These are phyloP conservation scores for Arenaria interpres DNA, from an alignment of 2,113 vertebrate genomes.

Conservation along the genomic window DNA sequence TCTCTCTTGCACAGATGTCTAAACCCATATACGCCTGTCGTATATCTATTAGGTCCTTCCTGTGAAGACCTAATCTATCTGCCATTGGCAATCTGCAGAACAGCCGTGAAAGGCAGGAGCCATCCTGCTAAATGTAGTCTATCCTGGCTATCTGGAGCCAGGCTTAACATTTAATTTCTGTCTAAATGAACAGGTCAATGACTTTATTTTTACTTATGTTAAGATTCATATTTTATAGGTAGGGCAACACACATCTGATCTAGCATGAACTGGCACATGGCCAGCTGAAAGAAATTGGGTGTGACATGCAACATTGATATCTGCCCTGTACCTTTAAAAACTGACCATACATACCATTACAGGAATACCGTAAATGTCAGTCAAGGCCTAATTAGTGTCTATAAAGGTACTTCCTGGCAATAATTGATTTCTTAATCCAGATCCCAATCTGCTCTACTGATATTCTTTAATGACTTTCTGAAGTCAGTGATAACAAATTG, in stretches of 20 bases:
- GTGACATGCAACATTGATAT: background rate
- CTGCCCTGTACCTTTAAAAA: constrained; percentile 41
- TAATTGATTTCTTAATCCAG: constrained; percentile 57
- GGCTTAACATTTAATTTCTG: background rate
- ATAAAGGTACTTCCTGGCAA: constrained; percentile 42
- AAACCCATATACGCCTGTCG: background rate
- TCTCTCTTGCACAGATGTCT: background rate
- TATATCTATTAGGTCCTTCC: background rate
- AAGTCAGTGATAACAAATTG: constrained; percentile 57
- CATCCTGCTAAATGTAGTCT: background rate
- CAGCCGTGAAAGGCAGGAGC: background rate
- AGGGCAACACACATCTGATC: background rate
- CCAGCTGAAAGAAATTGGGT: background rate
- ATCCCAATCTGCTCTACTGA: constrained; percentile 28
- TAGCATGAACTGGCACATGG: background rate
- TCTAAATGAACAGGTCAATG: background rate
- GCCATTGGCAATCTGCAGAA: background rate
- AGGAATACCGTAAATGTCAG: constrained; percentile 28
- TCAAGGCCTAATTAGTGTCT: constrained; percentile 35
- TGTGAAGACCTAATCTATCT: background rate
- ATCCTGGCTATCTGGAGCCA: background rate
- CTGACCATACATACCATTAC: background rate
- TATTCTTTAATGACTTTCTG: constrained; percentile 61
- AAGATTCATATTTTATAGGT: background rate
- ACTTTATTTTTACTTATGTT: background rate